Evolutionary conservation across 2,888 invertebrate genomes (phyloP).

Genomic region (Sabatieria punctata): DNA sequence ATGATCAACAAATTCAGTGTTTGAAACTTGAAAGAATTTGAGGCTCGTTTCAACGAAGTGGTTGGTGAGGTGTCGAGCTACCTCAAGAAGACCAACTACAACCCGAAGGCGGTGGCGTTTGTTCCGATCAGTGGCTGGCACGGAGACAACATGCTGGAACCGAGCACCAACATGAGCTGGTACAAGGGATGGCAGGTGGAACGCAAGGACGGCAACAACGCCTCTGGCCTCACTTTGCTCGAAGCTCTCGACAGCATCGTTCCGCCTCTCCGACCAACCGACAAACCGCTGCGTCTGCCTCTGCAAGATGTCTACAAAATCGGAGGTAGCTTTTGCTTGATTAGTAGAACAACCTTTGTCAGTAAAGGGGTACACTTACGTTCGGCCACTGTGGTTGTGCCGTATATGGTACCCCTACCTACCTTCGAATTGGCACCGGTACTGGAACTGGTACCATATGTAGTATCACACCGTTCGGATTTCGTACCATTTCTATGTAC

Average conservation of each 20-base stretch:
- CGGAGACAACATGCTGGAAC: constrained; percentile 99
- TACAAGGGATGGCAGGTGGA: constrained; percentile 85
- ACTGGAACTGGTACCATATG: too few relatives aligned
- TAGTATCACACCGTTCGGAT: too few relatives aligned
- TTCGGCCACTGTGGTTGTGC: too few relatives aligned
- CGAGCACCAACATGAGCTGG: constrained; percentile 79
- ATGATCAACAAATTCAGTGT: not conserved
- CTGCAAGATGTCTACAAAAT: constrained; percentile 99
- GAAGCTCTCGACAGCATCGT: constrained; percentile 93
- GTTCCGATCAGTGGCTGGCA: constrained; percentile 99
- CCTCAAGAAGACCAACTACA: constrained; percentile 99
- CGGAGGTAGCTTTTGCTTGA: constrained; percentile 61
- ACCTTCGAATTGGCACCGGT: too few relatives aligned
- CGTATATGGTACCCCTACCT: too few relatives aligned
- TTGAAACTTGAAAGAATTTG: too few relatives aligned
- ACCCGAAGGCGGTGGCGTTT: constrained; percentile 87
- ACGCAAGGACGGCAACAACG: constrained; percentile 72
- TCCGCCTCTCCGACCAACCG: constrained; percentile 82
- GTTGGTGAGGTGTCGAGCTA: constrained; percentile 93
- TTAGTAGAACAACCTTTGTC: too few relatives aligned
- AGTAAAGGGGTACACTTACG: too few relatives aligned
- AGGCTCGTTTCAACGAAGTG: constrained; percentile 91
- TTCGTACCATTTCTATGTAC: too few relatives aligned
- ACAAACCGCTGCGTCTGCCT: constrained; percentile 92
- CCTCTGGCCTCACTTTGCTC: constrained; percentile 81